Evolutionary conservation across 35 echinoderm and acorn worm genomes (phyloP).

Genomic region (Holothuria glaberrima): DNA sequence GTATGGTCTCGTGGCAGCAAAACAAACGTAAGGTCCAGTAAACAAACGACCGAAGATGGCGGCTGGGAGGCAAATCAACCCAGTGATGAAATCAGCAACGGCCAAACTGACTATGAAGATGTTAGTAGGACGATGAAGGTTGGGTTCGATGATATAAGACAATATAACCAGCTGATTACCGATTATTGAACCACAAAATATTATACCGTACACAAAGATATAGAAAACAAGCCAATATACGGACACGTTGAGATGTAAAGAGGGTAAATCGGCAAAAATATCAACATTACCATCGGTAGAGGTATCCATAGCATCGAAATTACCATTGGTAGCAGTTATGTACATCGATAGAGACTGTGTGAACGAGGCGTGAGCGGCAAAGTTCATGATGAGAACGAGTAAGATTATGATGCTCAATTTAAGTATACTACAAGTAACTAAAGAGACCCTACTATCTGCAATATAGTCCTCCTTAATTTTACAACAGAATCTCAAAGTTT

Average conservation of each 20-base stretch:
- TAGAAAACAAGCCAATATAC: constrained; percentile 18
- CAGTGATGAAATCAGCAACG: constrained; percentile 32
- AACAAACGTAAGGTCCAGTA: too few relatives aligned
- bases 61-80: background rate
- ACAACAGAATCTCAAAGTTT: too few relatives aligned
- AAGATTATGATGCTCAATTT: too few relatives aligned
- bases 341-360: too few relatives aligned
- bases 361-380: too few relatives aligned
- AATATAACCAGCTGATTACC: constrained; percentile 40
- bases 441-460: too few relatives aligned
- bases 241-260: background rate
- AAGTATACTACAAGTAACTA: too few relatives aligned
- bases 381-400: too few relatives aligned
- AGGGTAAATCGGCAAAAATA: background rate
- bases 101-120: constrained; percentile 43
- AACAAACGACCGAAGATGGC: constrained; percentile 27
- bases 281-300: background rate
- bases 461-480: too few relatives aligned
- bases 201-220: background rate
- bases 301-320: background rate
- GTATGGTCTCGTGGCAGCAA: too few relatives aligned
- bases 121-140: constrained; percentile 12
- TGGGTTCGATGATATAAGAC: constrained; percentile 48
- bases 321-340: too few relatives aligned
- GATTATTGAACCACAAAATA: background rate